These are phyloP conservation scores for Amitus sp. DNA, from an alignment of 2,888 invertebrate genomes.

Conservation along the genomic window DNA sequence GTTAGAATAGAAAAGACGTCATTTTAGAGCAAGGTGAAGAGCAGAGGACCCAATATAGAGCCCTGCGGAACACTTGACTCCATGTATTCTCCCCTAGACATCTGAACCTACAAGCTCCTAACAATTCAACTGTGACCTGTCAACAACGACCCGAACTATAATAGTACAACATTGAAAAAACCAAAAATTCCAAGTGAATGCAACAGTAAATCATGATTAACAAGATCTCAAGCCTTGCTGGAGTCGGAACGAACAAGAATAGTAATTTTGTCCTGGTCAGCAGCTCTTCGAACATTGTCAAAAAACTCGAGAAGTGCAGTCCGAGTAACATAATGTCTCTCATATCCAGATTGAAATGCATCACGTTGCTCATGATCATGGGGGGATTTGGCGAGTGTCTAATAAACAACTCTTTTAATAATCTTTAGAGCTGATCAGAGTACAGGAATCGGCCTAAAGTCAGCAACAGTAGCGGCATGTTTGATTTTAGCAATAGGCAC, in stretches of 20 bases:
- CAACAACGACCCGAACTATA: slow-evolving; percentile 7
- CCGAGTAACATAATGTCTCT: not conserved
- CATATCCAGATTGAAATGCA: slow-evolving; percentile 9
- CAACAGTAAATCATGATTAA: slow-evolving; percentile 1
- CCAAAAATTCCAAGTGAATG: not conserved
- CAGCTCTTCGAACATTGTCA: slow-evolving; percentile 3
- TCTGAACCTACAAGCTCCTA: not conserved
- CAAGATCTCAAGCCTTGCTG: slow-evolving; percentile 6
- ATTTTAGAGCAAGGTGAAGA: slow-evolving; percentile 8
- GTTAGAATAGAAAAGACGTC: not conserved
- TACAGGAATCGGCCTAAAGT: slow-evolving; percentile 8
- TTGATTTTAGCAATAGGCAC: not conserved
- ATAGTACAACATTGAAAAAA: not conserved
- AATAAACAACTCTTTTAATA: not conserved
- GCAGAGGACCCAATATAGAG: slow-evolving; percentile 10
- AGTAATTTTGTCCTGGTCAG: not conserved
- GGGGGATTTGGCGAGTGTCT: not conserved
- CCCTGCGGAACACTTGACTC: slow-evolving; percentile 16
- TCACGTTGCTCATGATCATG: not conserved
- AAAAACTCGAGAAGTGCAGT: not conserved
- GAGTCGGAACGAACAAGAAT: slow-evolving; percentile 8
- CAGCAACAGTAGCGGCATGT: not conserved
- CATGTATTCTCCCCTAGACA: not conserved
- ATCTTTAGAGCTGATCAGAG: not conserved
- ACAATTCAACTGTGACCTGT: slow-evolving; percentile 4